These are phyloP conservation scores for Ciconia maguari DNA, from an alignment of 2,113 vertebrate genomes.

Conservation along the genomic window DNA sequence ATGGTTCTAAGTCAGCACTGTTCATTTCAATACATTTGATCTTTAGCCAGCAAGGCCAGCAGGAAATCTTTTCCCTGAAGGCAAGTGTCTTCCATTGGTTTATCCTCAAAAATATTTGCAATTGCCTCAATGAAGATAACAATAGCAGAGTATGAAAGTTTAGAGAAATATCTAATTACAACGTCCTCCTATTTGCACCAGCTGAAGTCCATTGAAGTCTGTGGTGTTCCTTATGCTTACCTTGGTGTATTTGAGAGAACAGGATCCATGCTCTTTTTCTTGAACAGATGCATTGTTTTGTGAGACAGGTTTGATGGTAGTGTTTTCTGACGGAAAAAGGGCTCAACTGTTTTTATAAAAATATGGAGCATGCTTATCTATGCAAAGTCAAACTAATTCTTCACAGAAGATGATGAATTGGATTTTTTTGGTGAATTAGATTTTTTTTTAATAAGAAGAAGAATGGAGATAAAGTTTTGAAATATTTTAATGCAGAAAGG, in stretches of 20 bases:
- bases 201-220: neutral
- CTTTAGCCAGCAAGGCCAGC: neutral
- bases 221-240: neutral
- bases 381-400: slow-evolving; percentile 45
- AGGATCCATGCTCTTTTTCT: neutral
- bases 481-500: slow-evolving; percentile 44
- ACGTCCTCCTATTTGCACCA: neutral
- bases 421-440: neutral
- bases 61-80: slow-evolving; percentile 34
- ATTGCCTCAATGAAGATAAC: neutral
- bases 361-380: slow-evolving; percentile 14
- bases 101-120: neutral
- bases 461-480: slow-evolving; percentile 7
- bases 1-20: neutral
- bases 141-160: neutral
- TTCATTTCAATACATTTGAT: neutral
- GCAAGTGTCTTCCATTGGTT: slow-evolving; percentile 7
- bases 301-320: neutral
- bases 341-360: neutral
- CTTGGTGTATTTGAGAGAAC: neutral
- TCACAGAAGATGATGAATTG: slow-evolving; percentile 1
- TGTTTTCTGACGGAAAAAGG: neutral
- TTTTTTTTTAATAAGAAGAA: neutral
- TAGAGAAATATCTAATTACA: neutral
- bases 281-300: neutral